Percentiles rank a stretch among this genome's conserved stretches.
phyloP scores from a whole-genome alignment of 2,888 invertebrate genomes.

The Congeria kusceri region DNA sequence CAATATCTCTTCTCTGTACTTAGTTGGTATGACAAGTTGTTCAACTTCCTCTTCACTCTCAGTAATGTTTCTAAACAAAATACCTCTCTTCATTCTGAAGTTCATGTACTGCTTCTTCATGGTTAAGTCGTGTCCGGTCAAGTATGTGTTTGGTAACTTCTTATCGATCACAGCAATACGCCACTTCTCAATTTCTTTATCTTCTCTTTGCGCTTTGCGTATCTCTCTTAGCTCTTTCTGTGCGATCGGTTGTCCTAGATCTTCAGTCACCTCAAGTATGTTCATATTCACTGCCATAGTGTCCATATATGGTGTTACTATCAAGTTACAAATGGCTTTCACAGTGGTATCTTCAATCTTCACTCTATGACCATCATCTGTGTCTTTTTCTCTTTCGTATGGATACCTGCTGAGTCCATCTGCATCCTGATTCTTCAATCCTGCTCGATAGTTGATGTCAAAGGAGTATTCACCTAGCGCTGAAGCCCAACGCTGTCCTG shows the following conservation, averaged over 20 bases:
- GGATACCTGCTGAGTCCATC: not conserved
- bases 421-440: not conserved
- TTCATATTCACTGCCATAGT: too few species aligned
- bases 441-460: not conserved
- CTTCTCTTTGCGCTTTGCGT: too few species aligned
- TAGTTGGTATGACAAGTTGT: too few species aligned
- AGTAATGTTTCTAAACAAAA: not conserved
- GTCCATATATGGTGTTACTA: too few species aligned
- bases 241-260: too few species aligned
- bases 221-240: too few species aligned
- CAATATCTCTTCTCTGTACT: too few species aligned
- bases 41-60: too few species aligned
- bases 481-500: not conserved
- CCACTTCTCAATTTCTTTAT: too few species aligned
- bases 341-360: not conserved
- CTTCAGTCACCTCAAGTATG: too few species aligned
- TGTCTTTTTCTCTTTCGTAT: not conserved
- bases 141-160: too few species aligned
- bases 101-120: constrained; percentile 12
- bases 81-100: constrained; percentile 11
- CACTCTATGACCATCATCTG: not conserved
- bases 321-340: not conserved
- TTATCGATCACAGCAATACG: too few species aligned
- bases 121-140: not conserved
- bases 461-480: not conserved